phyloP scores from a whole-genome alignment of 2,113 vertebrate genomes.

The Catharus minimus region DNA sequence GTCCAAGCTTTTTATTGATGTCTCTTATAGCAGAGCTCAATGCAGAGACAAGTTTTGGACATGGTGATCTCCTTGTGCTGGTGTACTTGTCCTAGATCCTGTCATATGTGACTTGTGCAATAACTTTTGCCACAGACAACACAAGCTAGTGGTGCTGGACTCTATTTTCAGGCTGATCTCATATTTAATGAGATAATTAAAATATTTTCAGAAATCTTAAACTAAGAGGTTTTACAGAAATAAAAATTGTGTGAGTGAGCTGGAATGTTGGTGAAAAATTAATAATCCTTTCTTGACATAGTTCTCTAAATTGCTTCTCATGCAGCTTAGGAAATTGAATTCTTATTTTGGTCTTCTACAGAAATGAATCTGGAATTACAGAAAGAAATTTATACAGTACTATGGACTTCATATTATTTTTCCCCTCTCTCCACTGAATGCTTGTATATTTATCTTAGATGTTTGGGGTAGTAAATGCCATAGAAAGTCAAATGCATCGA shows the following conservation, averaged over 20 bases:
- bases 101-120: neutral
- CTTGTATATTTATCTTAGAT: neutral
- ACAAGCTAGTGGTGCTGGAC: neutral
- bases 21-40: neutral
- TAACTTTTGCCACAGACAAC: neutral
- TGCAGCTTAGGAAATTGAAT: neutral
- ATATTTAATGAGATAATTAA: neutral
- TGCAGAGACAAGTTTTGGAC: neutral
- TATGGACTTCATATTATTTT: neutral
- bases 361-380: neutral
- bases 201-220: neutral
- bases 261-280: neutral
- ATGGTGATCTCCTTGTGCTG: neutral
- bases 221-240: neutral
- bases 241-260: neutral
- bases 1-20: neutral
- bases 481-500: neutral
- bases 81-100: neutral
- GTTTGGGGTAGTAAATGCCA: neutral
- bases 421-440: neutral
- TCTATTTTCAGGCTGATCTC: neutral
- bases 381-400: neutral
- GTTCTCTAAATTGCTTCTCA: neutral
- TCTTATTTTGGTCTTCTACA: slow-evolving; percentile 22
- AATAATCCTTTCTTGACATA: neutral